Conservation (phyloP, 2,113 vertebrate genomes). For the Hoplias malabaricus region DNA sequence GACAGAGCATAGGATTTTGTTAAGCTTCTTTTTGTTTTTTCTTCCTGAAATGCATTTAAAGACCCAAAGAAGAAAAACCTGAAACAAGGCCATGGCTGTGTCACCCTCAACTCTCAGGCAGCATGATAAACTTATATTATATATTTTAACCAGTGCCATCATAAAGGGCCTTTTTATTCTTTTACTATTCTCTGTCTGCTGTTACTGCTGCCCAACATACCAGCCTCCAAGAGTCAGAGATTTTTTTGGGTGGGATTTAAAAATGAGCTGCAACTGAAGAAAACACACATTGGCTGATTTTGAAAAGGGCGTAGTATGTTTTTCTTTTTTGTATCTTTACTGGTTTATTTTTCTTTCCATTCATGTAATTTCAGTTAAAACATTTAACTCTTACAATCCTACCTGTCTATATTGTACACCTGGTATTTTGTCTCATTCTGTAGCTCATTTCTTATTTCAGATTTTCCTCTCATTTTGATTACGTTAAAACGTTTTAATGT, state of each 20-base stretch:
- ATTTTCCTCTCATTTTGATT: conserved; percentile 12
- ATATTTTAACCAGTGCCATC: conserved; percentile 4
- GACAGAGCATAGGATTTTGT: neutral
- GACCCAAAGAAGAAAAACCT: neutral
- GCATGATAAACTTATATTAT: neutral
- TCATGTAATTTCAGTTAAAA: conserved; percentile 20
- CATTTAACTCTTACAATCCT: neutral
- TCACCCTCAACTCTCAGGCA: neutral
- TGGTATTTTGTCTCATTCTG: conserved; percentile 17
- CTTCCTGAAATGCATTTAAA: neutral
- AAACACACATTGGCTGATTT: neutral
- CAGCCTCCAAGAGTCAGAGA: neutral
- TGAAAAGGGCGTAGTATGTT: neutral
- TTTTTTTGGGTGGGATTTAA: neutral
- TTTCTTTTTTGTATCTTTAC: neutral
- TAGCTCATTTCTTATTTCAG: neutral
- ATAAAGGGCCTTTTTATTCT: neutral
- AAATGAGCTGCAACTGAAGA: neutral
- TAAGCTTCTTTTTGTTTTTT: neutral
- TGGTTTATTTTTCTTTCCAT: neutral
- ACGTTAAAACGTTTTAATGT: conserved; percentile 23
- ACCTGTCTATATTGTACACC: neutral
- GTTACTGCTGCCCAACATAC: neutral
- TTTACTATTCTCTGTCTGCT: neutral
- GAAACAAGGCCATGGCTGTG: neutral